Percentiles rank a stretch among this genome's conserved stretches.
Evolutionary conservation across 1,140 invertebrate genomes (phyloP).

Genomic region (Rhyzopertha dominica): DNA sequence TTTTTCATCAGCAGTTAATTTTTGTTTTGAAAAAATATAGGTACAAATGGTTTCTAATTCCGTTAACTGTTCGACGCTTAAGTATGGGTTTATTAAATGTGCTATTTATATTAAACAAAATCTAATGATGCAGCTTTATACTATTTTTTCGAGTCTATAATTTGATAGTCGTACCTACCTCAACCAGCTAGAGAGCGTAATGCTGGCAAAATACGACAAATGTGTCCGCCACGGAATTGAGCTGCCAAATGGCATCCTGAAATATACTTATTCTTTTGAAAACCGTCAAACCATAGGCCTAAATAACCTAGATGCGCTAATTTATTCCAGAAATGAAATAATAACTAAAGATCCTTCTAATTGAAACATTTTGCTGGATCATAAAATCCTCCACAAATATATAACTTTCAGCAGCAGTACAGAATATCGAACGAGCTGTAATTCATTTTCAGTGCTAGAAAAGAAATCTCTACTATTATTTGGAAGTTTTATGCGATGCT

Average conservation of each 20-base stretch:
- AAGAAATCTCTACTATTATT: constrained; percentile 19
- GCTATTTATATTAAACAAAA: constrained; percentile 14
- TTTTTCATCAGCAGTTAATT: no score
- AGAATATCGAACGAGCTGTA: constrained; percentile 23
- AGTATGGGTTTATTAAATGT: no score
- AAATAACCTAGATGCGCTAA: constrained; percentile 18
- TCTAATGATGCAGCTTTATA: constrained; percentile 8
- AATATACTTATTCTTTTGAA: constrained; percentile 19
- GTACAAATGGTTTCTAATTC: no score
- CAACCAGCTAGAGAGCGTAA: constrained; percentile 14
- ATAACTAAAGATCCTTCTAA: constrained; percentile 19
- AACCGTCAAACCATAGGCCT: constrained; percentile 22
- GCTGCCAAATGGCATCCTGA: constrained; percentile 25
- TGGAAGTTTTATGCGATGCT: constrained; percentile 17
- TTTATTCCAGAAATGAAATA: constrained; percentile 18
- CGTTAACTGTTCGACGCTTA: no score
- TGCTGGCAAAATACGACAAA: constrained; percentile 25
- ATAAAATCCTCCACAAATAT: constrained; percentile 27
- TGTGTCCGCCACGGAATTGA: constrained; percentile 19
- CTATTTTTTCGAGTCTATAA: neutral
- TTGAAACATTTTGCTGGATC: constrained; percentile 28
- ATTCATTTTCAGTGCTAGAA: constrained; percentile 23
- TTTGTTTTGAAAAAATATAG: no score
- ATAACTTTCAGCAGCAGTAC: constrained; percentile 19
- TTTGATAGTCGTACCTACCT: constrained; percentile 8